Base-by-base conservation (phyloP, 92 coral and sea anemone species). In the Zoanthus sansibaricus region DNA sequence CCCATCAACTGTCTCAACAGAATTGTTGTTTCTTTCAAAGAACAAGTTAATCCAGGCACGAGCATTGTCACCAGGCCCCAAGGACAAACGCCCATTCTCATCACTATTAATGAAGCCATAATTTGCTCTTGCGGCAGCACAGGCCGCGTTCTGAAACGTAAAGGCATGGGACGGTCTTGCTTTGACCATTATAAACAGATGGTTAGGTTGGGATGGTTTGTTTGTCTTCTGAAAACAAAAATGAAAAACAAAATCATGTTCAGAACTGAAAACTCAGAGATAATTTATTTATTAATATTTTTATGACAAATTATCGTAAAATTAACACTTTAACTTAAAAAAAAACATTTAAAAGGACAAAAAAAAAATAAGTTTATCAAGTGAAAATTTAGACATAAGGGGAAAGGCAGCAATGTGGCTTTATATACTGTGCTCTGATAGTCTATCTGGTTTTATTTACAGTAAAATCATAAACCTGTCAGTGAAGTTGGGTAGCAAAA, bases 131-230 rank as follows among this genome's bases (percentile, higher is more conserved):
- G 4, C 3, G 64, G 48, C 68, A 42, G 45, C 18, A 49, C 59
- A 16, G 58, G 83, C 83, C 46, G 30, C 51, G 54, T 14, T 78
- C 33, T 8, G 42, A 52, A 78, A 78, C 15, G 45, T 59, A 52
- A 33, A 78, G n/a, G 72, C 71, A 21, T 78, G 83, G 33, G 83
- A 78, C 18, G 71, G 71, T 16, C 72, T 59, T 42, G 83, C 71
- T 21, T 56, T 56, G 8, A 9, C 37, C 1, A 78, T 9, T 30
- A 58, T 10, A 42, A 78, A 78, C 52, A 15, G 30, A 49, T 59
- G 59, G n/a, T 31, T 78, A 7, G 83, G 83, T 15, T 59, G 30
- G 18, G 15, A 33, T 13, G 71, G 72, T 18, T 59, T 7, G 30
- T 37, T 2, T 30, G 55, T 33, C 13, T 7, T 59, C 83, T 78